Percentiles rank a stretch among this genome's conserved stretches.
These are phyloP conservation scores for Phrynocephalus forsythii DNA, from an alignment of 2,797 vertebrate species.

Conservation along the genomic window DNA sequence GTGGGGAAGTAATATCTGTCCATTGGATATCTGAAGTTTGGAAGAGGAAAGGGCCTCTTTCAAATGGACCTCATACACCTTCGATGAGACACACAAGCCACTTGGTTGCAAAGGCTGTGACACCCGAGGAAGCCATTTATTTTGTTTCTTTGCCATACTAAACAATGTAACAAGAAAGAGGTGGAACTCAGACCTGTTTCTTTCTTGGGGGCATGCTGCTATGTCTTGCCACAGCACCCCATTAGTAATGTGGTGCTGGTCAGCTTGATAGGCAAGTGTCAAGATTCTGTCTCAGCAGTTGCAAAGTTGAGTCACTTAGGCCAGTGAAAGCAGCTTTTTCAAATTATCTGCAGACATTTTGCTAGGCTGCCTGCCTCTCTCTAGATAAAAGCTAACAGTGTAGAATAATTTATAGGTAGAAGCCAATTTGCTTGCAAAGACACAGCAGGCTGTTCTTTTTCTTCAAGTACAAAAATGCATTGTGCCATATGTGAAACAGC, in stretches of 20 bases:
- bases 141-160: conserved; percentile 27
- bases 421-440: conserved; percentile 70
- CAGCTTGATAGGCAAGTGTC: conserved; percentile 49
- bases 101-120: neutral
- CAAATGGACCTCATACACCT: neutral
- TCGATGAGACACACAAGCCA: neutral
- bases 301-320: conserved; percentile 50
- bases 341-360: conserved; percentile 66
- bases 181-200: conserved; percentile 8
- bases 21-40: neutral
- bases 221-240: neutral
- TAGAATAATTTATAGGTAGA: conserved; percentile 78
- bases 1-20: too few species aligned
- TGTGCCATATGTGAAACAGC: conserved; percentile 51
- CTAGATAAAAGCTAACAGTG: conserved; percentile 65
- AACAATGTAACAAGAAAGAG: conserved; percentile 37
- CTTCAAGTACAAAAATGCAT: conserved; percentile 51
- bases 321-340: conserved; percentile 67
- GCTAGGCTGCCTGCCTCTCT: conserved; percentile 59
- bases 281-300: conserved; percentile 44
- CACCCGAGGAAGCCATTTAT: neutral
- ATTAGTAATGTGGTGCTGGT: conserved; percentile 15
- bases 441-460: conserved; percentile 57
- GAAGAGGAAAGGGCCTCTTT: neutral
- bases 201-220: neutral